These are phyloP conservation scores for Sebastes jordani DNA, from an alignment of 2,797 vertebrate genomes.

Conservation along the genomic window DNA sequence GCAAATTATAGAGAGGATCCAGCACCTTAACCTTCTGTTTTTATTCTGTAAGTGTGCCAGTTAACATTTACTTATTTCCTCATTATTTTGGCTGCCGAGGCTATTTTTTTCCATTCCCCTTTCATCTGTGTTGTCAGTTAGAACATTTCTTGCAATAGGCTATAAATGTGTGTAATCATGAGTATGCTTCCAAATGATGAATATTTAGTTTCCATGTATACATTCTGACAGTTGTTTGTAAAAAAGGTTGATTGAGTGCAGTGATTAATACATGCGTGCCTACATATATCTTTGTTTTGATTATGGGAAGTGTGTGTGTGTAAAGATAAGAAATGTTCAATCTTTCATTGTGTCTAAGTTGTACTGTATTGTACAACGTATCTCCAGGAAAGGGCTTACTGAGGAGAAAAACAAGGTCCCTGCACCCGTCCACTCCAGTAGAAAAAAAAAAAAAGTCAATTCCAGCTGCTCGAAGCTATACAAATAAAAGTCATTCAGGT, in stretches of 20 bases:
- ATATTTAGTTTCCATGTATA: background rate
- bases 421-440: too few species aligned
- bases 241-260: too few species aligned
- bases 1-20: background rate
- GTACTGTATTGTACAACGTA: background rate
- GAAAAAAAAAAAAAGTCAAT: background rate
- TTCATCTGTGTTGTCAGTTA: too few species aligned
- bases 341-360: background rate
- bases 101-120: too few species aligned
- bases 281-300: too few species aligned
- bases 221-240: background rate
- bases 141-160: background rate
- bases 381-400: too few species aligned
- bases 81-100: background rate
- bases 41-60: too few species aligned
- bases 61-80: background rate
- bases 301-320: background rate
- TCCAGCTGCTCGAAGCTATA: background rate
- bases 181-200: background rate
- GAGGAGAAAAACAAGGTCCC: too few species aligned
- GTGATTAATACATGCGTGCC: too few species aligned
- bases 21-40: background rate
- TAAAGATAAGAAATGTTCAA: background rate
- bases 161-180: background rate
- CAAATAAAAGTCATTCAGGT: background rate